Conservation (phyloP, 2,113 vertebrate genomes). For the Mixornis gularis region DNA sequence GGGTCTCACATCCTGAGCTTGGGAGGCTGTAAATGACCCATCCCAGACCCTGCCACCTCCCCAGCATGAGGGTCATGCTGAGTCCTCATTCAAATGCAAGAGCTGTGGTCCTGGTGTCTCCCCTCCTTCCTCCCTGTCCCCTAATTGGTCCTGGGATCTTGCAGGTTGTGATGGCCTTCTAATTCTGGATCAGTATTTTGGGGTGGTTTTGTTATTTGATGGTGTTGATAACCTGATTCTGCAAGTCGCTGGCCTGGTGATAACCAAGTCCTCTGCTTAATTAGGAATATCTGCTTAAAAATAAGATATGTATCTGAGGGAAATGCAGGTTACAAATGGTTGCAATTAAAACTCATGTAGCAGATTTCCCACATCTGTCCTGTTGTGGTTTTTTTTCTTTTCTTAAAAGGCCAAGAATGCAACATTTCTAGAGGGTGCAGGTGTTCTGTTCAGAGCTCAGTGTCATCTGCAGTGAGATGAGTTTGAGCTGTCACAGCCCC, state of each 20-base stretch:
- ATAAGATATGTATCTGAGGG: background rate
- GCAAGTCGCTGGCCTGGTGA: background rate
- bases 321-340: slow-evolving; percentile 33
- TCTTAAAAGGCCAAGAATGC: background rate
- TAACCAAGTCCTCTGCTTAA: slow-evolving; percentile 22
- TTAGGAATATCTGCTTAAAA: slow-evolving; percentile 28
- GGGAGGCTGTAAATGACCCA: background rate
- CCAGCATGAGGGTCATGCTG: background rate
- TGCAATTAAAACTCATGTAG: background rate
- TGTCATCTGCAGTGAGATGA: background rate
- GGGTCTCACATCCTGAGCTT: background rate
- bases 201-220: background rate
- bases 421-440: background rate
- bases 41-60: background rate
- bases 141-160: background rate
- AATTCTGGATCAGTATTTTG: background rate
- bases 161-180: background rate
- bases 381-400: background rate
- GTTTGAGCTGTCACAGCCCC: background rate
- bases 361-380: background rate
- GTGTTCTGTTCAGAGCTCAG: background rate
- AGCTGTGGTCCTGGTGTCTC: background rate
- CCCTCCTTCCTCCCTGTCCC: background rate
- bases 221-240: background rate
- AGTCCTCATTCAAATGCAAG: background rate